Evolutionary conservation across 2,113 vertebrate species (phyloP).

Genomic region (Galbula dea): DNA sequence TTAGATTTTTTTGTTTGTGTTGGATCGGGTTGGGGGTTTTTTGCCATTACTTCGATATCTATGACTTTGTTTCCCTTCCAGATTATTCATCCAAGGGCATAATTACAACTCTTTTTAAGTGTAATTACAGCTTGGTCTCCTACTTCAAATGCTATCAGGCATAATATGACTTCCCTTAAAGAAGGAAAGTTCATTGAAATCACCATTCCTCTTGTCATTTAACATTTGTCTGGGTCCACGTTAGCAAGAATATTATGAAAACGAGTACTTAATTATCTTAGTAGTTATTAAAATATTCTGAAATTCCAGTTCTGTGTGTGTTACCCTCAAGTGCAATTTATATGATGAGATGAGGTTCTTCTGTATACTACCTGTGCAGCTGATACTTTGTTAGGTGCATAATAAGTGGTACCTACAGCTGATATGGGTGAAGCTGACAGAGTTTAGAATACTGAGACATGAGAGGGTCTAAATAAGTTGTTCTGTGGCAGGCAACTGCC

Average conservation of each 20-base stretch:
- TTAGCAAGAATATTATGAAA: neutral
- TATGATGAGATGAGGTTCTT: neutral
- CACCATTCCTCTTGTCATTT: neutral
- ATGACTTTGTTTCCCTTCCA: neutral
- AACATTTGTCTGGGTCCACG: neutral
- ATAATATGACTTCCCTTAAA: neutral
- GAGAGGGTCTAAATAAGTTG: neutral
- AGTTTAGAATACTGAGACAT: neutral
- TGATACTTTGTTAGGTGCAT: neutral
- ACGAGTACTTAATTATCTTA: neutral
- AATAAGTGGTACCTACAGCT: neutral
- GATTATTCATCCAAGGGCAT: neutral
- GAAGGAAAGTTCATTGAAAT: neutral
- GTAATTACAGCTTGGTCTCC: neutral
- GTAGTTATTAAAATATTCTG: neutral
- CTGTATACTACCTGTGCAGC: neutral
- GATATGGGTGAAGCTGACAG: neutral
- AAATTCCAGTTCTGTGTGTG: neutral
- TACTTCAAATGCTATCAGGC: neutral
- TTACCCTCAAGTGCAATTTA: neutral
- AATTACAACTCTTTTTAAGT: neutral
- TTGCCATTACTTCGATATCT: neutral
- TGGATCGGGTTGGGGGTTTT: no score
- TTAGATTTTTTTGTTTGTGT: no score
- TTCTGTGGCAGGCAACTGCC: neutral